Evolutionary conservation across 2,888 invertebrate genomes (phyloP).

Genomic region (Linnaemya tessellans): DNA sequence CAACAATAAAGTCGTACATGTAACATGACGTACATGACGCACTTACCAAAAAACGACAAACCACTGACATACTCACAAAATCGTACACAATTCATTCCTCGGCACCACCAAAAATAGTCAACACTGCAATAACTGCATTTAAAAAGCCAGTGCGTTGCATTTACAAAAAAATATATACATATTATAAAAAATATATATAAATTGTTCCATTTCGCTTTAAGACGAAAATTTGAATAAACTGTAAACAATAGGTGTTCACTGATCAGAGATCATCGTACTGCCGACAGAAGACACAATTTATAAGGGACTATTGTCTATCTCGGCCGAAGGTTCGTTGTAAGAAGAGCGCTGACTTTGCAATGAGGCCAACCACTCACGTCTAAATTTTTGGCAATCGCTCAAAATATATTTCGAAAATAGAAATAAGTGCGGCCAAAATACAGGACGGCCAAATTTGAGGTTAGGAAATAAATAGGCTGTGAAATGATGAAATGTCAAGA

Average conservation of each 20-base stretch:
- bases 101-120: conserved; percentile 56
- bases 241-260: background rate
- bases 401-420: too few species aligned
- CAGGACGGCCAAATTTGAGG: too few species aligned
- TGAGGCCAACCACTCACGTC: too few species aligned
- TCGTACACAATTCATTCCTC: conserved; percentile 52
- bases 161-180: background rate
- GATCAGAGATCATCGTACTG: too few species aligned
- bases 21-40: conserved; percentile 69
- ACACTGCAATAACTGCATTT: conserved; percentile 41
- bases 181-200: conserved; percentile 1
- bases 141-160: conserved; percentile 8
- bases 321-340: too few species aligned
- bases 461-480: too few species aligned
- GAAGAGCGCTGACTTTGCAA: too few species aligned
- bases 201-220: background rate
- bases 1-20: conserved; percentile 67
- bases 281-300: too few species aligned
- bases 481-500: too few species aligned
- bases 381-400: too few species aligned
- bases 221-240: background rate
- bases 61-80: conserved; percentile 67
- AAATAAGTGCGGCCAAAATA: too few species aligned
- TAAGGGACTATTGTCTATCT: too few species aligned
- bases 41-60: conserved; percentile 72